These are phyloP conservation scores for Delichon dasypus DNA, from an alignment of 2,797 vertebrate species.

Conservation along the genomic window DNA sequence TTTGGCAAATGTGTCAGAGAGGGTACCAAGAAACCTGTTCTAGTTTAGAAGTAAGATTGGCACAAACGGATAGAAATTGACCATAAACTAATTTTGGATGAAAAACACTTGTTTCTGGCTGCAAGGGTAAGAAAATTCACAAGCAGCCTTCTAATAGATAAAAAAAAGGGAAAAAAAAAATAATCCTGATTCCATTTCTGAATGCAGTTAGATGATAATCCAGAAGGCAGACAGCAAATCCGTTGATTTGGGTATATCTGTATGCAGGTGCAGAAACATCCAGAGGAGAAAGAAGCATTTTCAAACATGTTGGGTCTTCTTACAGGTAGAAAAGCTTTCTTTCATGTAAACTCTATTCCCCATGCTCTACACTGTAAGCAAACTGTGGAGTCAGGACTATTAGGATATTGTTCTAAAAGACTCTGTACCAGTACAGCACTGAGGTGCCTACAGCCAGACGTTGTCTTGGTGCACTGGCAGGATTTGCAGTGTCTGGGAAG, in stretches of 20 bases:
- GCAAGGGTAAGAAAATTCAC: not conserved
- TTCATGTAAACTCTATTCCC: not conserved
- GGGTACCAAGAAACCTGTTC: not conserved
- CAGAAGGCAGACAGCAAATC: not conserved
- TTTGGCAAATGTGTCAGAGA: not conserved
- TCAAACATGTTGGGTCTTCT: not conserved
- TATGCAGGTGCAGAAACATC: not conserved
- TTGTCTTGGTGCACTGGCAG: not conserved
- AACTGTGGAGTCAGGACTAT: not conserved
- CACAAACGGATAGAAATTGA: not conserved
- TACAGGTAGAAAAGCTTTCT: not conserved
- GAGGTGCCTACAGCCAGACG: not conserved
- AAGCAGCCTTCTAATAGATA: not conserved
- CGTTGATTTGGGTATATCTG: not conserved
- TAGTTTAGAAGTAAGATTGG: not conserved
- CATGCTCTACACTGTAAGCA: not conserved
- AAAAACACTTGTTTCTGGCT: not conserved
- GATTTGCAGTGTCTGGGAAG: not conserved
- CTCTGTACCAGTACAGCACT: not conserved
- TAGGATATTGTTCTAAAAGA: not conserved
- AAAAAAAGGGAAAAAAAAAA: not conserved
- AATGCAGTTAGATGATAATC: not conserved
- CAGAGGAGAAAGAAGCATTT: not conserved
- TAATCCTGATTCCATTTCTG: not conserved
- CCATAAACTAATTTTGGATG: not conserved